Evolutionary conservation across 2,888 invertebrate species (phyloP), one percentile per base, ranked within the genome.

Genomic region (Aethes cnicana): DNA sequence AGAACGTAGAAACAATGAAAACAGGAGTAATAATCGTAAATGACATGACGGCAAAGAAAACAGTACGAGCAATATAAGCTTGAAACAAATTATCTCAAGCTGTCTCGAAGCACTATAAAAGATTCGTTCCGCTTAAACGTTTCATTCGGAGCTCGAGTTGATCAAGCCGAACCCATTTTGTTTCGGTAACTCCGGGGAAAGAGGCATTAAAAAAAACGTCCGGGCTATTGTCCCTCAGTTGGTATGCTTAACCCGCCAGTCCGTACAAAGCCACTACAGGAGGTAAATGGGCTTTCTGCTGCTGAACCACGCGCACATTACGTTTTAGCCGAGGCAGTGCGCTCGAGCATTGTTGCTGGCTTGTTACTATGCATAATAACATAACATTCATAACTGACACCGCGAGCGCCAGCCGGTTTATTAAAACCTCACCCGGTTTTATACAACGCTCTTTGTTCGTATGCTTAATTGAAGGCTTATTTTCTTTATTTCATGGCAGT

Each of bases 221-320:
- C 70, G 57, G 66, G 68, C 73, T 56, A 81, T 83, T 83, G 84
- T 84, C 75, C 77, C 64, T 54, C 61, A 70, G 75, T 69, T 66
- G 71, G 72, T 65, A 66, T 73, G 79, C 80, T 84, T 84, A 83
- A 84, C 84, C 83, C 77, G 72, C 62, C 75, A 77, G 77, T 63
- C 74, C 76, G 62, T 72, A 81, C 80, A 84, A 84, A 83, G 84
- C 79, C 82, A 81, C 81, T 83, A 78, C 75, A 77, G 70, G 74
- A 82, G 80, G 80, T 77, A 81, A 85, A 82, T 81, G 81, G 81
- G 79, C 74, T 82, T 80, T 77, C 77, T 77, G 68, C 72, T 74
- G 57, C 70, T 78, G 74, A 78, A 77, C 78, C 48, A 53, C 67
- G 66, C 62, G 73, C 69, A 68, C 71, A 78, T 81, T 77, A 78